phyloP scores from a whole-genome alignment of 2,113 vertebrate genomes.

The Cinclus cinclus region DNA sequence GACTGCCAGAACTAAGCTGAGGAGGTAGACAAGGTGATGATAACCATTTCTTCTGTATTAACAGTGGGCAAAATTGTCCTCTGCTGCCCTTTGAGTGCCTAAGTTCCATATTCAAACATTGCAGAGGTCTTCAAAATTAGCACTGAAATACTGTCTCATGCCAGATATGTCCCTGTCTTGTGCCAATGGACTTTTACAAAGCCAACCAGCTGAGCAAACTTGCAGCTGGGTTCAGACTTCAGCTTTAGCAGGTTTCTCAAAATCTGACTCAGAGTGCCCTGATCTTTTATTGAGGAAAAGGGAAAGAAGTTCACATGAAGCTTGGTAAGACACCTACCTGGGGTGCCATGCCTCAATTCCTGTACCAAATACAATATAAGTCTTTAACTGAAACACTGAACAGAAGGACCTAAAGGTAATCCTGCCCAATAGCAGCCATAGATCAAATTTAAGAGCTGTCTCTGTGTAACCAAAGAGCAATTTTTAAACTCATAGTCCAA shows the following conservation, averaged over 20 bases:
- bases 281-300: background rate
- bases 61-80: background rate
- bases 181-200: background rate
- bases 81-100: background rate
- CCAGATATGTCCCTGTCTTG: background rate
- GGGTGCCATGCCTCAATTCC: background rate
- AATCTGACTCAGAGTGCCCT: background rate
- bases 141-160: background rate
- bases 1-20: background rate
- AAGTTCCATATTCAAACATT: background rate
- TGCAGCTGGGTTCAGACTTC: background rate
- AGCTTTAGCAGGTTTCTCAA: background rate
- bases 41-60: background rate
- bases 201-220: background rate
- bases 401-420: background rate
- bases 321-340: background rate
- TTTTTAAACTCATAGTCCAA: background rate
- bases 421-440: background rate
- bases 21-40: background rate
- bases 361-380: background rate
- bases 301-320: background rate
- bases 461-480: background rate
- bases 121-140: background rate
- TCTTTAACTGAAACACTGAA: background rate
- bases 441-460: background rate